Evolutionary conservation across 2,797 vertebrate genomes (phyloP).

Genomic region (Diplodus sargus): DNA sequence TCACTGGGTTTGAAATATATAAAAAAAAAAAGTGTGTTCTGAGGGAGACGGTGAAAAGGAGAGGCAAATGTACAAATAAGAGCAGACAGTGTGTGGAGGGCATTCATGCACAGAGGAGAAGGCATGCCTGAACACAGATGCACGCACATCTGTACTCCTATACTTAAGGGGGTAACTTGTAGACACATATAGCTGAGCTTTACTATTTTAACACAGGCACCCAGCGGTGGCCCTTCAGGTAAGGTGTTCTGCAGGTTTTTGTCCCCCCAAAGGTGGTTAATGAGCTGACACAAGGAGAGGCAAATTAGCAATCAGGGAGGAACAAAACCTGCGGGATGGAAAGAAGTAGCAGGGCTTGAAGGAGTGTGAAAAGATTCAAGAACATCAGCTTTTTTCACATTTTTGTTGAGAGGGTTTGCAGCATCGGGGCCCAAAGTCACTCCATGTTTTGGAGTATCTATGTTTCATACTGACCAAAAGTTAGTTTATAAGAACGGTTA

Average conservation of each 20-base stretch:
- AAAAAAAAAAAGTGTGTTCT: constrained; percentile 13
- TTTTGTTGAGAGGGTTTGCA: constrained; percentile 13
- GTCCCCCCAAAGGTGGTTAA: constrained; percentile 52
- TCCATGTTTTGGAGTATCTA: no score
- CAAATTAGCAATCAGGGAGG: constrained; percentile 65
- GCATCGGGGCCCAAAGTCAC: background rate
- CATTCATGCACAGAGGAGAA: background rate
- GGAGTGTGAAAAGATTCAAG: constrained; percentile 23
- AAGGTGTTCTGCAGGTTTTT: constrained; percentile 41
- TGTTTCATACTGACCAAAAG: no score
- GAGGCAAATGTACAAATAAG: constrained; percentile 24
- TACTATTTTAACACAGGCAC: constrained; percentile 4
- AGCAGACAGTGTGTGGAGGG: background rate
- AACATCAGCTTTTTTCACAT: background rate
- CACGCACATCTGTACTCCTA: background rate
- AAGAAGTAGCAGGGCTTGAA: constrained; percentile 29
- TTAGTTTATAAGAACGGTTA: no score
- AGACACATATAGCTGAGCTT: constrained; percentile 2
- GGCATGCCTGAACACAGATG: constrained; percentile 25
- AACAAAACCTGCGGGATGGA: constrained; percentile 60
- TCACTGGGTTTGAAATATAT: constrained; percentile 7
- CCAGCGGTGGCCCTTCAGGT: constrained; percentile 4
- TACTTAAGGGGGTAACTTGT: background rate
- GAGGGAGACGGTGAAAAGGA: constrained; percentile 20
- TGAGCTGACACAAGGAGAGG: constrained; percentile 57